phyloP scores from a whole-genome alignment of 37 sponge, comb jelly and placozoan genomes.

The Cladorhizidae sp. region DNA sequence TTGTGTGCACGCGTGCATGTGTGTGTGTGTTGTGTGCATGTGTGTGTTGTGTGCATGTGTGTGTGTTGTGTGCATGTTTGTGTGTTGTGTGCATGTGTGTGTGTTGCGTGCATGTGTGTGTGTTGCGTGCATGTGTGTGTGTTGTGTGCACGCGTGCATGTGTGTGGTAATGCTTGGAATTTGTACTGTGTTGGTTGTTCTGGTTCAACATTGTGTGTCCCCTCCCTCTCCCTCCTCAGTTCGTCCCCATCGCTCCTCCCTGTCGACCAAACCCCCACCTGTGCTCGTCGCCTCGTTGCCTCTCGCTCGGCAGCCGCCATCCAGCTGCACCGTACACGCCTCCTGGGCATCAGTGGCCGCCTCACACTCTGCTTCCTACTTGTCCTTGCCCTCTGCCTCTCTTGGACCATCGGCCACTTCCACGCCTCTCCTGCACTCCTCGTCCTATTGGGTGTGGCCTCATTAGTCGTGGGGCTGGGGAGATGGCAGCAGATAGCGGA shows the following conservation, averaged over 20 bases:
- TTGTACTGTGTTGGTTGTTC: background rate
- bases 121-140: constrained; percentile 39
- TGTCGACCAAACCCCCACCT: background rate
- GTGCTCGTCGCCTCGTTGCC: background rate
- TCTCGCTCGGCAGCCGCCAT: background rate
- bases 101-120: constrained; percentile 25
- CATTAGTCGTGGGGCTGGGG: constrained; percentile 36
- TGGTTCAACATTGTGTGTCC: background rate
- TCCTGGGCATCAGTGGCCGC: background rate
- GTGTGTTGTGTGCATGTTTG: constrained; percentile 1
- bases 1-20: too few relatives aligned
- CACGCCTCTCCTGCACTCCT: constrained; percentile 12
- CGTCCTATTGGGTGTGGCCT: constrained; percentile 26
- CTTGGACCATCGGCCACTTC: constrained; percentile 39
- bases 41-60: too few relatives aligned
- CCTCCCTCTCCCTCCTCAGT: constrained; percentile 1
- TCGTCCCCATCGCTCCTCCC: background rate
- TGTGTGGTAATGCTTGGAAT: background rate
- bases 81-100: constrained; percentile 3
- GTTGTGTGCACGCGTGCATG: background rate
- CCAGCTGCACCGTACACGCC: background rate
- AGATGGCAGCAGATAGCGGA: constrained; percentile 5
- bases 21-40: too few relatives aligned
- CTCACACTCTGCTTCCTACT: constrained; percentile 3
- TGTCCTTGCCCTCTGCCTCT: constrained; percentile 7